Percentiles rank a stretch among this genome's conserved stretches.
These are phyloP conservation scores for Merluccius polli DNA, from an alignment of 2,797 vertebrate genomes.

Conservation along the genomic window DNA sequence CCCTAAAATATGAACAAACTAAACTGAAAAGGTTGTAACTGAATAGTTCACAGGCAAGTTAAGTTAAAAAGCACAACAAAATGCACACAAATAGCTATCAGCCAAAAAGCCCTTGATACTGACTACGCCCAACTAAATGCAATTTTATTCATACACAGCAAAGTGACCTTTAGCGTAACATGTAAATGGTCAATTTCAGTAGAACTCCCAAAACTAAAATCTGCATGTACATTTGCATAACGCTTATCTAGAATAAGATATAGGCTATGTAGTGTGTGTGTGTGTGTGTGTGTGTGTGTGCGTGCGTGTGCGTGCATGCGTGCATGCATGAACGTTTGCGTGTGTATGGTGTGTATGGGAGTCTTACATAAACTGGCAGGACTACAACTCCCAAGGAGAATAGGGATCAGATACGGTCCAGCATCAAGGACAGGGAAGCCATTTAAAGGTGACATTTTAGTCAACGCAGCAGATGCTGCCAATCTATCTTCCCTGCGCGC, in stretches of 20 bases:
- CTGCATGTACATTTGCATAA: constrained; percentile 29
- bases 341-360: constrained; percentile 16
- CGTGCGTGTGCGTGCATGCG: neutral
- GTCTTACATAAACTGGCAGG: constrained; percentile 57
- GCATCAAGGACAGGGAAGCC: constrained; percentile 64
- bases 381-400: constrained; percentile 71
- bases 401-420: constrained; percentile 63
- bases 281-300: neutral
- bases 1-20: neutral
- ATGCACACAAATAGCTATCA: neutral
- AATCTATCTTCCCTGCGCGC: constrained; percentile 50
- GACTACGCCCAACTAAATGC: constrained; percentile 52
- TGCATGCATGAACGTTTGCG: neutral
- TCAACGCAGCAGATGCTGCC: constrained; percentile 63
- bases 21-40: neutral
- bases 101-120: constrained; percentile 41
- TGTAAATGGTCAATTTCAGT: constrained; percentile 57
- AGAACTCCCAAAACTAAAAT: constrained; percentile 27
- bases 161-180: constrained; percentile 55
- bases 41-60: neutral
- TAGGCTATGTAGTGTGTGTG: constrained; percentile 38
- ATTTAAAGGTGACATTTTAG: constrained; percentile 71
- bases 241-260: constrained; percentile 47
- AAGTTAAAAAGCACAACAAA: neutral
- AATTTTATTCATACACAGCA: constrained; percentile 61